phyloP scores from a whole-genome alignment of 2,113 vertebrate species.

The Anolis sagrei region DNA sequence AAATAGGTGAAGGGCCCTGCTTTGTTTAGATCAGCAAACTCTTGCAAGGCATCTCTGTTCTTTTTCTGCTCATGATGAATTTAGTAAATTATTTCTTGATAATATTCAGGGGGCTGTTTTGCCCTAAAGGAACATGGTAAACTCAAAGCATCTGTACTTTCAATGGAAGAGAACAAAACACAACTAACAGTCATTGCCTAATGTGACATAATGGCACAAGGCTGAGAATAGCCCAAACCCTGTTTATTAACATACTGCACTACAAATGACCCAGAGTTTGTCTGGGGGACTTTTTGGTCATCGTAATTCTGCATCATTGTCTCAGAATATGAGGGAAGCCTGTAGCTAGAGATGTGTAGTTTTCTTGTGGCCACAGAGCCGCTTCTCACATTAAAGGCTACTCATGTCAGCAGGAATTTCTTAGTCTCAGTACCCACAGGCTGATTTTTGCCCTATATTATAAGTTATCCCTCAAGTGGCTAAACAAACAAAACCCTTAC shows the following conservation, averaged over 20 bases:
- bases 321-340: slow-evolving; percentile 49
- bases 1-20: neutral
- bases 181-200: slow-evolving; percentile 20
- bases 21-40: neutral
- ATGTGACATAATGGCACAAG: slow-evolving; percentile 19
- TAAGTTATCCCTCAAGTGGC: slow-evolving; percentile 39
- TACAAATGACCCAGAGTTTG: slow-evolving; percentile 22
- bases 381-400: slow-evolving; percentile 56
- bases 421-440: slow-evolving; percentile 57
- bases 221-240: slow-evolving; percentile 18
- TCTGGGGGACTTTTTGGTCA: slow-evolving; percentile 16
- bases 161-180: slow-evolving; percentile 32
- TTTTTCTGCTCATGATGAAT: neutral
- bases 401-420: slow-evolving; percentile 62
- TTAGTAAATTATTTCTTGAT: neutral
- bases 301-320: slow-evolving; percentile 46
- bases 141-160: slow-evolving; percentile 17
- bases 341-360: slow-evolving; percentile 50
- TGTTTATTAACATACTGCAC: slow-evolving; percentile 20
- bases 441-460: slow-evolving; percentile 68
- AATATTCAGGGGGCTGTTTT: neutral
- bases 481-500: slow-evolving; percentile 28
- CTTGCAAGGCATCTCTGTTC: neutral
- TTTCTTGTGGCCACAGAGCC: slow-evolving; percentile 48
- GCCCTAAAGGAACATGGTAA: neutral